Evolutionary conservation across 2,888 invertebrate species (phyloP).

Genomic region (Apamea monoglypha): DNA sequence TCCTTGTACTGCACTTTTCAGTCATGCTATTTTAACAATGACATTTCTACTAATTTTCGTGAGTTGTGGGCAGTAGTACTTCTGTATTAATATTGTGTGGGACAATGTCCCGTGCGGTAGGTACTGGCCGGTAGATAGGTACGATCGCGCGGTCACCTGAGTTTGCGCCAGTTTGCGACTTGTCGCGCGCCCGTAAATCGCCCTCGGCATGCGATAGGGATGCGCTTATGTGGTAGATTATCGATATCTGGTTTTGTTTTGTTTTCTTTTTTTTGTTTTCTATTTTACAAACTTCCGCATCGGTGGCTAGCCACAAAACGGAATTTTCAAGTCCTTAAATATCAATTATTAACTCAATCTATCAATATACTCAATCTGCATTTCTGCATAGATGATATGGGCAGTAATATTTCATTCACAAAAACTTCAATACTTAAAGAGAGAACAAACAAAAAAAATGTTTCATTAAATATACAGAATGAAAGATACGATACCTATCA

Average conservation of each 20-base stretch:
- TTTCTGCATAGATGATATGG: not conserved
- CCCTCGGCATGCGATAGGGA: conserved; percentile 55
- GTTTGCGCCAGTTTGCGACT: conserved; percentile 68
- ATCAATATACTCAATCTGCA: too few species aligned
- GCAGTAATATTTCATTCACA: not conserved
- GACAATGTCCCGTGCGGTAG: conserved; percentile 57
- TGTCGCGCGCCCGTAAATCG: conserved; percentile 68
- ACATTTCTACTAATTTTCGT: not conserved
- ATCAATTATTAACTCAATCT: not conserved
- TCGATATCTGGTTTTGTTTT: conserved; percentile 24
- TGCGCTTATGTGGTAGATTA: conserved; percentile 17
- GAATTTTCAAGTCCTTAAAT: not conserved
- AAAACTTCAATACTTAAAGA: not conserved
- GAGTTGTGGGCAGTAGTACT: conserved; percentile 1
- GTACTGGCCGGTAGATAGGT: conserved; percentile 52
- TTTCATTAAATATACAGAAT: not conserved
- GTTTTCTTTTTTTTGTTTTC: not conserved
- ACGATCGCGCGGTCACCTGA: conserved; percentile 64
- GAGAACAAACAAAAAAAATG: not conserved
- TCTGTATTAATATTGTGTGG: conserved; percentile 5
- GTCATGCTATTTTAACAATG: not conserved
- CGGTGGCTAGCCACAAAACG: not conserved
- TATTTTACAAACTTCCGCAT: not conserved
- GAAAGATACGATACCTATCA: not conserved
- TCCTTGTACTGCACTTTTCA: not conserved